Evolutionary conservation across 2,113 vertebrate species (phyloP).

Genomic region (Callionymus lyra): DNA sequence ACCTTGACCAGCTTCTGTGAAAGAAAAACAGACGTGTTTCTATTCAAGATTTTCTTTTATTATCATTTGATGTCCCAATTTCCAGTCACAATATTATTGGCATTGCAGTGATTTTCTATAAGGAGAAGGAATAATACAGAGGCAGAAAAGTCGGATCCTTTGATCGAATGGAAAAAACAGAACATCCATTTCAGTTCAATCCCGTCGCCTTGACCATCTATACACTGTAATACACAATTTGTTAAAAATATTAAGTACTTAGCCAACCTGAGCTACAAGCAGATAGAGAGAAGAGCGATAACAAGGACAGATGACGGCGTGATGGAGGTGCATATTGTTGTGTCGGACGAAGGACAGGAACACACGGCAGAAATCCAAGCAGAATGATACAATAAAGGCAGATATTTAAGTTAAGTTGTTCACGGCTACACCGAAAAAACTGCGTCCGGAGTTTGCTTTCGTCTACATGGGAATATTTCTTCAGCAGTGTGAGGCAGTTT

Average conservation of each 20-base stretch:
- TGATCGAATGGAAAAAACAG: slow-evolving; percentile 46
- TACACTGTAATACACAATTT: slow-evolving; percentile 75
- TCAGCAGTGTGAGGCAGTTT: slow-evolving; percentile 32
- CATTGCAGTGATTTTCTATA: slow-evolving; percentile 52
- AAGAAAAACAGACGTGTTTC: slow-evolving; percentile 10
- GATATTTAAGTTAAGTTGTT: slow-evolving; percentile 32
- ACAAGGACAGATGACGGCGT: slow-evolving; percentile 39
- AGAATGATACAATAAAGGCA: slow-evolving; percentile 58
- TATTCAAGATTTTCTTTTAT: slow-evolving; percentile 64
- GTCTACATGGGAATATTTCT: slow-evolving; percentile 6
- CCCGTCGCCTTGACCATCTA: slow-evolving; percentile 43
- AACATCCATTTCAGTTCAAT: slow-evolving; percentile 39
- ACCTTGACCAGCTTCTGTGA: no score
- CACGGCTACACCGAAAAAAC: no score
- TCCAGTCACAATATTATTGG: slow-evolving; percentile 56
- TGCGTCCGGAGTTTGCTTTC: no score
- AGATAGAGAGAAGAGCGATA: slow-evolving; percentile 42
- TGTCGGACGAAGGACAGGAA: slow-evolving; percentile 36
- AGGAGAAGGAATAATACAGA: slow-evolving; percentile 48
- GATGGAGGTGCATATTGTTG: slow-evolving; percentile 31
- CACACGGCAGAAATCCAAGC: slow-evolving; percentile 50
- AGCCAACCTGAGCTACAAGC: slow-evolving; percentile 67
- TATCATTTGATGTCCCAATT: slow-evolving; percentile 61
- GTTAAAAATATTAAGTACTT: slow-evolving; percentile 86
- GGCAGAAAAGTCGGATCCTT: slow-evolving; percentile 43